phyloP scores from a whole-genome alignment of 64 coral and sea anemone species.

The Trachythela sp. region DNA sequence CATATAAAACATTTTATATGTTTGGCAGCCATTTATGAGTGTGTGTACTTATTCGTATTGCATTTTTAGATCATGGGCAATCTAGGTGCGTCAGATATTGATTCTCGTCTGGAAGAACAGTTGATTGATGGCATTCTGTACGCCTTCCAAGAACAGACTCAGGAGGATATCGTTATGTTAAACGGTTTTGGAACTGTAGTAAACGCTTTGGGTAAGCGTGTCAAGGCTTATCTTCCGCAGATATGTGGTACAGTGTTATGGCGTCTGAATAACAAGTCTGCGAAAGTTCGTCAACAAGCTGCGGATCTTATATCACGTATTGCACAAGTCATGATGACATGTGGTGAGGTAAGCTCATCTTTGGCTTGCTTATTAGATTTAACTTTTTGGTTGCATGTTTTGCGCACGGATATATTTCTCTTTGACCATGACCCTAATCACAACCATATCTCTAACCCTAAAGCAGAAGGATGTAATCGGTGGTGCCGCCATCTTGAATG shows the following conservation, averaged over 20 bases:
- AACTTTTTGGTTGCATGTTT: too few species aligned
- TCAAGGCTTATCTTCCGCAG: slow-evolving; percentile 93
- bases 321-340: slow-evolving; percentile 99
- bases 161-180: slow-evolving; percentile 99
- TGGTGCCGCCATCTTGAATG: too few species aligned
- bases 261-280: slow-evolving; percentile 98
- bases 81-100: slow-evolving; percentile 89
- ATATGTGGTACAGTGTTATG: slow-evolving; percentile 99
- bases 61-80: slow-evolving; percentile 86
- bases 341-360: slow-evolving; percentile 75
- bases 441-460: too few species aligned
- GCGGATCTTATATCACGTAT: slow-evolving; percentile 96
- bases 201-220: slow-evolving; percentile 88
- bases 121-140: slow-evolving; percentile 98
- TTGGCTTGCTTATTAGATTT: too few species aligned
- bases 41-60: background rate
- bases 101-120: slow-evolving; percentile 96
- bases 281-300: slow-evolving; percentile 98
- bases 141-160: slow-evolving; percentile 99
- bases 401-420: too few species aligned
- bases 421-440: too few species aligned
- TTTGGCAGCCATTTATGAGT: too few species aligned
- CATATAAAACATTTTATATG: too few species aligned
- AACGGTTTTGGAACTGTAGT: slow-evolving; percentile 99
- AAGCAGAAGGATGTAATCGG: too few species aligned